These are phyloP conservation scores for Drosophila sucinea DNA, from an alignment of 1,140 invertebrate genomes.

Conservation along the genomic window DNA sequence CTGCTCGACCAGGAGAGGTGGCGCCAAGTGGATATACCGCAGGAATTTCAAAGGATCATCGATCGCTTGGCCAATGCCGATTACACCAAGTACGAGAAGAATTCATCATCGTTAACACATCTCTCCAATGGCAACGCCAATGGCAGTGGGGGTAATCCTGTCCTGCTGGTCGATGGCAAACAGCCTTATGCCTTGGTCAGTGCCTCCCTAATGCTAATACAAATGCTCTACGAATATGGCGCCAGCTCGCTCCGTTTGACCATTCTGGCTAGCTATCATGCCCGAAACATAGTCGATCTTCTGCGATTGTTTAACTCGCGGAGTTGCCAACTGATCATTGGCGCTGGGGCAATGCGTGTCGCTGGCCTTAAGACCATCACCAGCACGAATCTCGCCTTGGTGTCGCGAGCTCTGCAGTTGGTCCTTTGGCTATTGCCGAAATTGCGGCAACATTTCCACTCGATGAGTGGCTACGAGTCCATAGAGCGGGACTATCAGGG, in stretches of 20 bases:
- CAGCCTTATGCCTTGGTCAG: constrained; percentile 93
- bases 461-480: constrained; percentile 85
- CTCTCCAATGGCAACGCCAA: constrained; percentile 55
- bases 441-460: constrained; percentile 87
- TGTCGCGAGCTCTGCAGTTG: constrained; percentile 93
- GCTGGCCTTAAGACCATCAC: constrained; percentile 98
- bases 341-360: constrained; percentile 96
- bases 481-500: constrained; percentile 92
- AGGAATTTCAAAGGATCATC: constrained; percentile 93
- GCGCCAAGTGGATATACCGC: constrained; percentile 95
- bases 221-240: constrained; percentile 96
- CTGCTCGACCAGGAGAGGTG: constrained; percentile 96
- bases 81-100: constrained; percentile 64
- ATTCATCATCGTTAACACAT: constrained; percentile 50
- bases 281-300: constrained; percentile 93
- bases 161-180: constrained; percentile 90
- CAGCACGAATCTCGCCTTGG: constrained; percentile 95
- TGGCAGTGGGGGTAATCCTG: constrained; percentile 75
- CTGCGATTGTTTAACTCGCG: constrained; percentile 95
- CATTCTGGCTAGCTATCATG: constrained; percentile 87
- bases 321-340: constrained; percentile 96
- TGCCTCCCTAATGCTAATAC: constrained; percentile 92
- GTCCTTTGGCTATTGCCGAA: constrained; percentile 91
- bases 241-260: constrained; percentile 89
- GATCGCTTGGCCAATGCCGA: constrained; percentile 87